Evolutionary conservation across 2,113 vertebrate species (phyloP), one percentile per base, ranked within the genome.

Genomic region (Acinonyx jubatus): DNA sequence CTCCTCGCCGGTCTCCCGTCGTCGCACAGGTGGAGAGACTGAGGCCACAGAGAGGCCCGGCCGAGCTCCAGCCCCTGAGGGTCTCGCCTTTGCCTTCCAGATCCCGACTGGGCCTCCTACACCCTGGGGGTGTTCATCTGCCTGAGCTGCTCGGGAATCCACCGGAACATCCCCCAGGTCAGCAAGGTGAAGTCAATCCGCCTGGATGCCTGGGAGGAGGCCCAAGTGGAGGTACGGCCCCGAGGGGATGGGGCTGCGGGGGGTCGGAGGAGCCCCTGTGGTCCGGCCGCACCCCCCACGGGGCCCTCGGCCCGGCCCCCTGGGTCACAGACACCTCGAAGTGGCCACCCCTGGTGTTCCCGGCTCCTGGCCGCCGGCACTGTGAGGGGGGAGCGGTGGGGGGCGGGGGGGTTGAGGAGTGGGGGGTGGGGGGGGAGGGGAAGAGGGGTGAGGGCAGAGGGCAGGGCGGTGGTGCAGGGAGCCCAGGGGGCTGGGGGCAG

Each of bases 111-210:
- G 99, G 99, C 99, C 0, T 99, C 99, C 7, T 98, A 99, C 97
- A 99, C 99, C 89, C 97, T 99, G 7, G 99, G 99, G 15, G 99
- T 99, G 96, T 99, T 99, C 97, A 99, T 99, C 97, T 99, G 99
- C 98, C 98, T 99, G 98, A 99, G 98, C 82, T 99, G 99, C 97
- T 99, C 99, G 0, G 99, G 99, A 74, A 99, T 99, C 96, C 99
- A 99, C 97, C 99, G 99, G 61, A 99, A 98, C 95, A 99, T 99
- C 65, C 99, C 99, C 12, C 99, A 99, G 93, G 99, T 99, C 99
- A 99, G 99, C 99, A 99, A 99, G 95, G 99, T 99, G 96, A 99
- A 99, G 98, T 99, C 99, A 0, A 98, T 99, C 61, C 99, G 99
- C 55, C 97, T 99, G 98, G 99, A 99, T 5, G 97, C 99, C 69